Conservation (phyloP, 2,888 invertebrate species). For the Athripsodes cinereus region DNA sequence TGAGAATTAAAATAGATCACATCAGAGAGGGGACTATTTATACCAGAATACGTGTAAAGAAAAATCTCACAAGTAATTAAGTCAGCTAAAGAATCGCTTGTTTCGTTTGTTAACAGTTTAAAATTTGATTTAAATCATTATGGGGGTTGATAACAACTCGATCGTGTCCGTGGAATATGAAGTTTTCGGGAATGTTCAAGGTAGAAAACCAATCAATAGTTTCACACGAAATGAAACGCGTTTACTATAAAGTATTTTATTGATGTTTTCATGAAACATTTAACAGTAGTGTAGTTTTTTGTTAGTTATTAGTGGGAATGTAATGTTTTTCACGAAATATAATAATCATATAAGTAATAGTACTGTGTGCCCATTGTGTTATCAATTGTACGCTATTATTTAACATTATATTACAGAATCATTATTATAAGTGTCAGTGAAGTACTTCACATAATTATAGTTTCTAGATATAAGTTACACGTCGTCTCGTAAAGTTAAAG, state of each 20-base stretch:
- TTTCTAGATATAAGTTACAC: too few relatives aligned
- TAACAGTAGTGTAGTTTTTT: too few relatives aligned
- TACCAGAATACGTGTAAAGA: background rate
- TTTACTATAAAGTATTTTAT: background rate
- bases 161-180: constrained; percentile 83
- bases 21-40: background rate
- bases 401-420: too few relatives aligned
- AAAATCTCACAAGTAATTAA: background rate
- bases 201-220: constrained; percentile 40
- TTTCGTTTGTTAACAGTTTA: background rate
- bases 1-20: background rate
- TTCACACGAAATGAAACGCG: too few relatives aligned
- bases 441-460: too few relatives aligned
- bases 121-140: constrained; percentile 29
- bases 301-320: background rate
- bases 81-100: background rate
- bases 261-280: background rate
- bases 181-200: constrained; percentile 87
- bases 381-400: background rate
- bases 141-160: constrained; percentile 54
- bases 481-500: too few relatives aligned
- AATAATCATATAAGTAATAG: too few relatives aligned
- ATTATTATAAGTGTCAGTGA: too few relatives aligned
- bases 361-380: too few relatives aligned
- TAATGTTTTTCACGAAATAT: too few relatives aligned